phyloP scores from a whole-genome alignment of 2,113 vertebrate species.

The Delphinus delphis region DNA sequence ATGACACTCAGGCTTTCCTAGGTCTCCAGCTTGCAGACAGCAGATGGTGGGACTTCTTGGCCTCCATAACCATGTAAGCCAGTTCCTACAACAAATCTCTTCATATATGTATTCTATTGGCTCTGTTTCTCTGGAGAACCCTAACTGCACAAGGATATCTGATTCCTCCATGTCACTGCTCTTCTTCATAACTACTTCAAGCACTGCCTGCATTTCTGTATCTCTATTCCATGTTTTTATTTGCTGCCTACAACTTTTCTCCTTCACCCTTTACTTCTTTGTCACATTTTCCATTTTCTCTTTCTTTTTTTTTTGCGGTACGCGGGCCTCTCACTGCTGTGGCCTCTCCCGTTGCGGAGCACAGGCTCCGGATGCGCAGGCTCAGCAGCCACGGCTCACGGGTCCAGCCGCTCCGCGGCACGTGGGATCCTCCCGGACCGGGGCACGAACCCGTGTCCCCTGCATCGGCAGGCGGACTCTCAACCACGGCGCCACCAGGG shows the following conservation, averaged over 20 bases:
- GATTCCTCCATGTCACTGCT: not conserved
- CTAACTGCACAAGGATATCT: not conserved
- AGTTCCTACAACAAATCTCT: not conserved
- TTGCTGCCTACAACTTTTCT: not conserved
- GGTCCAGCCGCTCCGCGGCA: too few relatives aligned
- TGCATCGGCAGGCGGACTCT: too few relatives aligned
- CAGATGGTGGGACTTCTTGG: not conserved
- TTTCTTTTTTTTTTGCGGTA: not conserved
- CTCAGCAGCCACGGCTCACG: too few relatives aligned
- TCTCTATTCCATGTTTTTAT: not conserved
- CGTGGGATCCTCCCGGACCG: too few relatives aligned
- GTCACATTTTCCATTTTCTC: not conserved
- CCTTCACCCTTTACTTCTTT: not conserved
- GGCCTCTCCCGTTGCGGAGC: too few relatives aligned
- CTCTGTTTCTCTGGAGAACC: not conserved
- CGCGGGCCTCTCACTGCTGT: too few relatives aligned
- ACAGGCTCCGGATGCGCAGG: too few relatives aligned
- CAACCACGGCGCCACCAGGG: too few relatives aligned
- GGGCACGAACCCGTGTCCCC: too few relatives aligned
- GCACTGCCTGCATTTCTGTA: not conserved
- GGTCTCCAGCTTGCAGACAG: not conserved
- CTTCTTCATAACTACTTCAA: not conserved
- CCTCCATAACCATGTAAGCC: not conserved
- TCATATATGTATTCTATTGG: not conserved
- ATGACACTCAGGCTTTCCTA: not conserved